phyloP scores from a whole-genome alignment of 2,113 vertebrate species.

The Phylloscopus whistleri region DNA sequence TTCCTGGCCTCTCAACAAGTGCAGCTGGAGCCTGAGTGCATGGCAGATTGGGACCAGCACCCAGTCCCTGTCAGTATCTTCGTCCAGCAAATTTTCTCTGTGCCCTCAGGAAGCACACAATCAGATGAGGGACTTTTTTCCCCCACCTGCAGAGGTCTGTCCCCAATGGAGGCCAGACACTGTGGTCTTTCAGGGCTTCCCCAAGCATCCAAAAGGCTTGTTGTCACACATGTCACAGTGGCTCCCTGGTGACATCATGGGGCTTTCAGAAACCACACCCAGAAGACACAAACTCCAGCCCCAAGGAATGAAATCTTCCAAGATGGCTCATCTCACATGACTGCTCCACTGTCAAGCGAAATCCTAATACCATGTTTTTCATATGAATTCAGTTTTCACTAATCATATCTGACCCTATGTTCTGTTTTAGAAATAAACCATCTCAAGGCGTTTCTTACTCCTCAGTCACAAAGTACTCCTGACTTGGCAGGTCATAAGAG shows the following conservation, averaged over 20 bases:
- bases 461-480: not conserved
- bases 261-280: not conserved
- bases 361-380: not conserved
- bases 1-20: not conserved
- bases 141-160: not conserved
- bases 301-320: not conserved
- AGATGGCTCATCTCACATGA: accelerated
- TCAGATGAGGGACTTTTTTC: not conserved
- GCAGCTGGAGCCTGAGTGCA: not conserved
- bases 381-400: not conserved
- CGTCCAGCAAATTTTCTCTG: not conserved
- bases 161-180: not conserved
- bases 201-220: not conserved
- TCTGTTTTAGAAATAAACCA: not conserved
- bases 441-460: not conserved
- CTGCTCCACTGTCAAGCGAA: not conserved
- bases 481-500: not conserved
- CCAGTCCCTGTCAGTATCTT: too few species aligned
- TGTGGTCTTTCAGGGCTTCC: not conserved
- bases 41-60: not conserved
- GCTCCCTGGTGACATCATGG: not conserved
- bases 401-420: not conserved
- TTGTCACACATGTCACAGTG: accelerated
- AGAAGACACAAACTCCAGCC: not conserved
- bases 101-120: not conserved